Evolutionary conservation across 2,797 vertebrate species (phyloP).

Genomic region (Centropyge bicolor): DNA sequence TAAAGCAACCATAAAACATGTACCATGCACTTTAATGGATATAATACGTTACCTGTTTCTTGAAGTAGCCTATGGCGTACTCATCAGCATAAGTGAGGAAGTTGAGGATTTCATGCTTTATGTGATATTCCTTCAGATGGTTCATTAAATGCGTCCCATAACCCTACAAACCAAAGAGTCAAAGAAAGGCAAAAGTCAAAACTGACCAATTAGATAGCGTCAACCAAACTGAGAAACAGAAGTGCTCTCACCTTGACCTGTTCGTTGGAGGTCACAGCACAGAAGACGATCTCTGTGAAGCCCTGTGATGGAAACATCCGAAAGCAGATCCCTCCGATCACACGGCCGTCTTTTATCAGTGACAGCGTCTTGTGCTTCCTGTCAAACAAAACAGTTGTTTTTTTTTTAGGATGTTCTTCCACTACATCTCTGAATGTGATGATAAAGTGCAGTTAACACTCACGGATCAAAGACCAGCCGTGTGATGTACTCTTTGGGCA

Average conservation of each 20-base stretch:
- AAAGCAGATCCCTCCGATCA: slow-evolving; percentile 99
- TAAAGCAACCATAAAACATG: background rate
- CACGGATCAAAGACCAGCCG: slow-evolving; percentile 98
- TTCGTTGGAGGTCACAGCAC: slow-evolving; percentile 98
- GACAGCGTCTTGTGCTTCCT: slow-evolving; percentile 99
- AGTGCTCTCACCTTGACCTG: slow-evolving; percentile 94
- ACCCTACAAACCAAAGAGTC: slow-evolving; percentile 83
- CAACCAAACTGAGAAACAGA: background rate
- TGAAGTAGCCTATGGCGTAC: slow-evolving; percentile 99
- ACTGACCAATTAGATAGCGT: background rate
- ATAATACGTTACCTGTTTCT: slow-evolving; percentile 91
- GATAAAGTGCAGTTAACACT: slow-evolving; percentile 65
- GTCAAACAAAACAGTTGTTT: slow-evolving; percentile 36
- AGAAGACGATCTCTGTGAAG: slow-evolving; percentile 99
- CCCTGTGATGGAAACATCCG: slow-evolving; percentile 99
- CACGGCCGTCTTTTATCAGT: slow-evolving; percentile 99
- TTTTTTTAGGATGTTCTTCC: background rate
- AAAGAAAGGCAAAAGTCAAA: slow-evolving; percentile 1
- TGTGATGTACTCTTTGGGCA: slow-evolving; percentile 99
- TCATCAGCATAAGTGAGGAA: slow-evolving; percentile 99
- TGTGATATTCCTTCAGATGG: slow-evolving; percentile 99
- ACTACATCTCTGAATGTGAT: background rate
- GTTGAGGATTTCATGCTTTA: slow-evolving; percentile 97
- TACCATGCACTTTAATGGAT: background rate
- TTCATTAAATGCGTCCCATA: slow-evolving; percentile 99